Evolutionary conservation across 23 tunicate genomes (phyloP).

Genomic region (Halocynthia aurantium): DNA sequence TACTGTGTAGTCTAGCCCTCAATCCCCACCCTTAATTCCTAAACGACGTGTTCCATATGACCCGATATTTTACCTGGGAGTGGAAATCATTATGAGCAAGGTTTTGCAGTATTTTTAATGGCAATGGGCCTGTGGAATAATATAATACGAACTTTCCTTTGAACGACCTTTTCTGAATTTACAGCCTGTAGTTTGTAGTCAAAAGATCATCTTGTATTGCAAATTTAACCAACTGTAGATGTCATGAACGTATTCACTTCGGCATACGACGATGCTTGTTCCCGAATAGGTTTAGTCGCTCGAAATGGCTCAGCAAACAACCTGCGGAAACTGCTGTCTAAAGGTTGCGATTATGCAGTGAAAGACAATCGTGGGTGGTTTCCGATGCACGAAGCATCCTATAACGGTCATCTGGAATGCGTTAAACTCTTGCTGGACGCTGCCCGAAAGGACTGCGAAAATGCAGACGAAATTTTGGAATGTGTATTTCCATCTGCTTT

Average conservation of each 20-base stretch:
- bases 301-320: constrained; percentile 22
- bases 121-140: too few relatives aligned
- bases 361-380: constrained; percentile 68
- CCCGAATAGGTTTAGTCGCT: constrained; percentile 45
- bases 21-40: too few relatives aligned
- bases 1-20: too few relatives aligned
- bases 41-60: too few relatives aligned
- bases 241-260: constrained; percentile 17
- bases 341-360: constrained; percentile 36
- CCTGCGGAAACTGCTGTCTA: constrained; percentile 4
- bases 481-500: constrained; percentile 21
- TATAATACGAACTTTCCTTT: too few relatives aligned
- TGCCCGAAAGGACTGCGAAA: constrained; percentile 33
- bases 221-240: too few relatives aligned
- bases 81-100: too few relatives aligned
- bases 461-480: constrained; percentile 38
- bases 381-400: constrained; percentile 80
- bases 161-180: too few relatives aligned
- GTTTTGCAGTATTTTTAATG: too few relatives aligned
- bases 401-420: constrained; percentile 44
- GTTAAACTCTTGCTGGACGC: constrained; percentile 29
- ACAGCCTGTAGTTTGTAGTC: too few relatives aligned
- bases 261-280: constrained; percentile 34
- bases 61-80: too few relatives aligned
- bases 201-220: too few relatives aligned